Evolutionary conservation across 2,113 vertebrate genomes (phyloP), one percentile per base, ranked within the genome.

Genomic region (Cheilinus undulatus): DNA sequence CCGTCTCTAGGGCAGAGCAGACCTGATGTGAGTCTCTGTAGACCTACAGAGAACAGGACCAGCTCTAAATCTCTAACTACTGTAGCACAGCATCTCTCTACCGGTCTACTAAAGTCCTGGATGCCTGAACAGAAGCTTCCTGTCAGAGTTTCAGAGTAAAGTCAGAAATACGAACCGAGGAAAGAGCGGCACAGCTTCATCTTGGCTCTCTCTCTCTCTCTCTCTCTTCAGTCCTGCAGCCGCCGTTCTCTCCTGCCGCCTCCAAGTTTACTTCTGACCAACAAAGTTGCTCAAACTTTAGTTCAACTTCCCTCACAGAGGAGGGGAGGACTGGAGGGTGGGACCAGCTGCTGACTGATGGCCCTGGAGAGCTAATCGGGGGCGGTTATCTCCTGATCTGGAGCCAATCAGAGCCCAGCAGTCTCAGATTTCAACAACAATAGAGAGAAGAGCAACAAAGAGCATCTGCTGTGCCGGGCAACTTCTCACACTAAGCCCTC

Each of bases 171-270:
- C 96, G 82, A 93, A 98, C 97, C 97, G 83, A 98, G 93, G 91
- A 98, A 98, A 73, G 90, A 92, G 91, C 94, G 93, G 69, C 97
- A 98, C 93, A 97, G 94, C 89, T 93, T 95, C 97, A 98, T 97
- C 85, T 91, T 93, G 88, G 93, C 93, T 73, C 69, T 86, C 17
- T 19, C 17, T 19, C 17, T 69, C 73, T 57, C 28, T 73, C 52
- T 4, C 23, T 58, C 56, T 79, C 71, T 65, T 78, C 78, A 26
- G 62, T 67, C 36, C 75, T 77, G 76, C 64, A 70, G 69, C 75
- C 75, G 57, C 78, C 87, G 77, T 73, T 50, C 26, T 69, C 62
- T 66, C 71, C 84, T 49, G 80, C 67, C 73, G 58, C 17, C n/a
- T n/a, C n/a, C 22, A 87, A 89, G 71, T 94, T 93, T 93, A 92